These are phyloP conservation scores for Caenorhabditis panamensis DNA, from an alignment of 2,888 invertebrate genomes.

Conservation along the genomic window DNA sequence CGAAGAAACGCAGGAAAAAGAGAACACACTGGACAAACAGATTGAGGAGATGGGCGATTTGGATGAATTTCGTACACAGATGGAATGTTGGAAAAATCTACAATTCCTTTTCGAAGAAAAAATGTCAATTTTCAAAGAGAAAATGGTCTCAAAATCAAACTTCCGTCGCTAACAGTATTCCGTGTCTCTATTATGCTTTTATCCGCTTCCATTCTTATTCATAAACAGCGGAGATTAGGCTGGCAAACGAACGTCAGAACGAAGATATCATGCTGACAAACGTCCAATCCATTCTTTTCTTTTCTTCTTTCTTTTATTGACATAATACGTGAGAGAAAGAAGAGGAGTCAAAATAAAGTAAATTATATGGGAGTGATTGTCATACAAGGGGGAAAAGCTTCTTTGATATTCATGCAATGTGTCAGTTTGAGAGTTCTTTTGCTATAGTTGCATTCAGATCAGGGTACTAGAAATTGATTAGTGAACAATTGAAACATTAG, in stretches of 20 bases:
- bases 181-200: no score
- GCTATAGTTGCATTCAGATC: not conserved
- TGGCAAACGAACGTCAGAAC: conserved; percentile 6
- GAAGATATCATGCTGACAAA: conserved; percentile 3
- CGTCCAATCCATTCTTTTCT: not conserved
- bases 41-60: conserved; percentile 28
- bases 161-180: no score
- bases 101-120: conserved; percentile 39
- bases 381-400: conserved; percentile 17
- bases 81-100: conserved; percentile 44
- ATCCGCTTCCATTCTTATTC: no score
- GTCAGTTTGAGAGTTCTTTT: not conserved
- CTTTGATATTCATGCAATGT: conserved; percentile 38
- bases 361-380: conserved; percentile 7
- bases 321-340: conserved; percentile 2
- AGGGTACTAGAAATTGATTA: not conserved
- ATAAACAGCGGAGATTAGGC: not conserved
- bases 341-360: conserved; percentile 6
- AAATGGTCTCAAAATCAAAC: conserved; percentile 1
- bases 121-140: conserved; percentile 33
- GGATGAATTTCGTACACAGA: conserved; percentile 28
- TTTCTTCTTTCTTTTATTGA: conserved; percentile 17
- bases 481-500: not conserved
- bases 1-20: conserved; percentile 9
- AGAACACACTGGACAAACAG: conserved; percentile 13